Evolutionary conservation across 2,113 vertebrate genomes (phyloP), one percentile per base, ranked within the genome.

Genomic region (Anolis carolinensis): DNA sequence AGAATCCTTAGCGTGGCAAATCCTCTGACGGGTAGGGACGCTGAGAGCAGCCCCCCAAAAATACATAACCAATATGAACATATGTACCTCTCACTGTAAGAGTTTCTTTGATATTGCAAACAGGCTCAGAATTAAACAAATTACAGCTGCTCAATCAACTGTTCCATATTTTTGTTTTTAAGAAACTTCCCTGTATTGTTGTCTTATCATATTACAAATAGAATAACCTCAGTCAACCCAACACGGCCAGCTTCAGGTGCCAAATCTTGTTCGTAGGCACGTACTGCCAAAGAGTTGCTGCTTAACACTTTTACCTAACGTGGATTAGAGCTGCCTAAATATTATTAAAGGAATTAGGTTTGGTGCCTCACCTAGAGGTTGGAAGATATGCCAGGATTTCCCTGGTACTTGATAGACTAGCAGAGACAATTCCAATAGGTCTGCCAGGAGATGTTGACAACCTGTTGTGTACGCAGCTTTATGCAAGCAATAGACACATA

Each of bases 141-240:
- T 11, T 18, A 77, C 86, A 48, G 14, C 9, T 48, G 72, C 55
- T 65, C 50, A 74, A 48, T 65, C 70, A 83, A 75, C 30, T 32
- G 13, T 82, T 65, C 73, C 62, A 84, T 63, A 67, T 39, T 76
- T 76, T 67, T 77, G 73, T 84, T 25, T 32, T 27, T 91, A 62
- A 86, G 23, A 59, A 91, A 91, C 89, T 88, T 87, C 81, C 89
- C 90, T 79, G 90, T 90, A 96, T 95, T 94, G 93, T 95, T 96
- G 94, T 92, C 86, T 92, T 88, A 94, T 86, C 79, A 55, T 21
- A 92, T 93, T 92, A 79, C 71, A 92, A 83, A 90, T 89, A 89
- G 55, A 59, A 94, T 89, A 91, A 88, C 91, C 88, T 88, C 75
- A 94, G 90, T 93, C 73, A 94, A 91, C 93, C 95, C 93, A 95